Conservation (phyloP, 2,888 invertebrate genomes). For the Craniophora ligustri region DNA sequence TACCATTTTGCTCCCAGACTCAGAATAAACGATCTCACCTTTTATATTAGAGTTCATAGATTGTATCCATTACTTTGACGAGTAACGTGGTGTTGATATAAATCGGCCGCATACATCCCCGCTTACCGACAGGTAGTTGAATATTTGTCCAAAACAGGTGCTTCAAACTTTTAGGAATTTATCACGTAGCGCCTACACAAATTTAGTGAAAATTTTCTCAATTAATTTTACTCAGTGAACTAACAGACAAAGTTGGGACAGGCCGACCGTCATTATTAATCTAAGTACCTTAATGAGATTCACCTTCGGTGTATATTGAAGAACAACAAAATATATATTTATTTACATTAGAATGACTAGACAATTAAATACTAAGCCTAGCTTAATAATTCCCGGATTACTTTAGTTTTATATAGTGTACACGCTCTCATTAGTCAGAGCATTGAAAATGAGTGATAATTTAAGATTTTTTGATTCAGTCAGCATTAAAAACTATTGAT, state of each 20-base stretch:
- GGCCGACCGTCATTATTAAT: conserved; percentile 62
- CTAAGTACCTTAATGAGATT: conserved; percentile 58
- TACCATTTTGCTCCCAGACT: conserved; percentile 8
- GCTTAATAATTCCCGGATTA: conserved; percentile 13
- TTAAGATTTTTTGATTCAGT: no score
- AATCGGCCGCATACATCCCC: conserved; percentile 35
- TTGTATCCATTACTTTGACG: conserved; percentile 15
- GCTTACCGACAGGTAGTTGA: conserved; percentile 36
- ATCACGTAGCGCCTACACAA: conserved; percentile 62
- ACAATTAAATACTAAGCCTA: conserved; percentile 33
- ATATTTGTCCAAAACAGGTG: conserved; percentile 58
- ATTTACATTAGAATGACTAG: conserved; percentile 46
- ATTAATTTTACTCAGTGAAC: conserved; percentile 67
- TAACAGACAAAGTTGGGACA: conserved; percentile 65
- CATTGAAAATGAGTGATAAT: no score
- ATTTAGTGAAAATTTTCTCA: conserved; percentile 68
- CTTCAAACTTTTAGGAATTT: conserved; percentile 61
- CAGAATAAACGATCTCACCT: conserved; percentile 20
- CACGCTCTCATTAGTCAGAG: no score
- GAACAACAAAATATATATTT: conserved; percentile 45
- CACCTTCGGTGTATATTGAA: conserved; percentile 56
- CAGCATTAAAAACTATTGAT: no score
- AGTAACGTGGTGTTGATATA: conserved; percentile 8
- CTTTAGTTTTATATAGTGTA: background rate
- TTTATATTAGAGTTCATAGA: conserved; percentile 19